Percentiles rank a stretch among this genome's conserved stretches.
Conservation (phyloP, 2,888 invertebrate genomes). For the Nymphalis c-album region DNA sequence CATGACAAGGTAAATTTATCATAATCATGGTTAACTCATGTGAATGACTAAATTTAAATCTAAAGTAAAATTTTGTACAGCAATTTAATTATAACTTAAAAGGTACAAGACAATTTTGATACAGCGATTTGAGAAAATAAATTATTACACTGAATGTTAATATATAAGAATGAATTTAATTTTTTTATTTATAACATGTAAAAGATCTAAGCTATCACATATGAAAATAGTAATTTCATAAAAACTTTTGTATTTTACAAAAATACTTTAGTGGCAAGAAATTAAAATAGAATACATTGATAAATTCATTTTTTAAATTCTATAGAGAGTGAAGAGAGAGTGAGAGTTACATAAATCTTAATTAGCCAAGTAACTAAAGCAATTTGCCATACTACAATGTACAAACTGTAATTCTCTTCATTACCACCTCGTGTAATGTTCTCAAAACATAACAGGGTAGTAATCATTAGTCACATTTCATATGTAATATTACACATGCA, state of each 20-base stretch:
- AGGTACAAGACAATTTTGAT: slow-evolving; percentile 46
- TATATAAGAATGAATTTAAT: slow-evolving; percentile 42
- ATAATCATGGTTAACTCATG: slow-evolving; percentile 70
- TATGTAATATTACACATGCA: slow-evolving; percentile 61
- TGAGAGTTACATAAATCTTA: slow-evolving; percentile 61
- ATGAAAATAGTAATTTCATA: slow-evolving; percentile 66
- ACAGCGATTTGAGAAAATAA: slow-evolving; percentile 52
- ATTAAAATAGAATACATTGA: slow-evolving; percentile 64
- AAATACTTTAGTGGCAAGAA: slow-evolving; percentile 79
- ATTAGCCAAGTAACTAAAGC: slow-evolving; percentile 63
- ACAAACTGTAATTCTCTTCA: slow-evolving; percentile 60
- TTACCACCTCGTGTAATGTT: slow-evolving; percentile 69
- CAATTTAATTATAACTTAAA: slow-evolving; percentile 43
- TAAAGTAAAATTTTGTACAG: slow-evolving; percentile 74
- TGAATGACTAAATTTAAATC: slow-evolving; percentile 62
- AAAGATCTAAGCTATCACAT: slow-evolving; percentile 78
- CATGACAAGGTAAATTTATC: slow-evolving; percentile 63
- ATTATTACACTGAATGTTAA: slow-evolving; percentile 32
- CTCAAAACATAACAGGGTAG: slow-evolving; percentile 72
- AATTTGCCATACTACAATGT: slow-evolving; percentile 74
- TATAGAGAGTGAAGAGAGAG: slow-evolving; percentile 78
- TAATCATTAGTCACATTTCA: slow-evolving; percentile 55
- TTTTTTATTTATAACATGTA: slow-evolving; percentile 57
- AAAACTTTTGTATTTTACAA: slow-evolving; percentile 59
- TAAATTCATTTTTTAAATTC: slow-evolving; percentile 67